These are phyloP conservation scores for Xiphophorus couchianus DNA, from an alignment of 2,113 vertebrate genomes.

Conservation along the genomic window DNA sequence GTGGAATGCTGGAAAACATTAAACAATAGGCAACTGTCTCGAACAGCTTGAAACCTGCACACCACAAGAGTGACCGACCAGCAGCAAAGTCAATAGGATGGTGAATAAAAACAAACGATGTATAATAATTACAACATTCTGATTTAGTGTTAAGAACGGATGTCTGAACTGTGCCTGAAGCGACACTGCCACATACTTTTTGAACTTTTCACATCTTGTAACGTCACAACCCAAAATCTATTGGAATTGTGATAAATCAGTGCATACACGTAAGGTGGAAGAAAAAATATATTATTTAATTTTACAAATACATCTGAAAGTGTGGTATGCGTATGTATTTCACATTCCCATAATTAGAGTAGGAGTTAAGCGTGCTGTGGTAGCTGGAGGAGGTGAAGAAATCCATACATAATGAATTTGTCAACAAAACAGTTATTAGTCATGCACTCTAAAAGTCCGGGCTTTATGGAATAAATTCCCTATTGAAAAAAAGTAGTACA, in stretches of 20 bases:
- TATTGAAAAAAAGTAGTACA: background rate
- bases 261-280: background rate
- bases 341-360: background rate
- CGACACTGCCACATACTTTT: background rate
- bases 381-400: no score
- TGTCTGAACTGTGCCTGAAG: background rate
- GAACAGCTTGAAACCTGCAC: constrained; percentile 36
- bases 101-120: background rate
- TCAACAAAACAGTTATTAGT: no score
- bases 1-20: constrained; percentile 46
- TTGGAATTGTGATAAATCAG: background rate
- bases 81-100: background rate
- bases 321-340: background rate
- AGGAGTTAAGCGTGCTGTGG: background rate
- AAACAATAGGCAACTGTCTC: constrained; percentile 66
- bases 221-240: background rate
- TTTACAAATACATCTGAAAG: background rate
- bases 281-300: background rate
- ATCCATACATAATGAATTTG: no score
- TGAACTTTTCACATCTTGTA: background rate
- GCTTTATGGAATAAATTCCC: background rate
- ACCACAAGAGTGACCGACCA: constrained; percentile 35
- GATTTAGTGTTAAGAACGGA: background rate
- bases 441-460: no score
- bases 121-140: background rate